Base-by-base conservation (phyloP, 1,140 invertebrate genomes). In the Lasioglossum albipes region DNA sequence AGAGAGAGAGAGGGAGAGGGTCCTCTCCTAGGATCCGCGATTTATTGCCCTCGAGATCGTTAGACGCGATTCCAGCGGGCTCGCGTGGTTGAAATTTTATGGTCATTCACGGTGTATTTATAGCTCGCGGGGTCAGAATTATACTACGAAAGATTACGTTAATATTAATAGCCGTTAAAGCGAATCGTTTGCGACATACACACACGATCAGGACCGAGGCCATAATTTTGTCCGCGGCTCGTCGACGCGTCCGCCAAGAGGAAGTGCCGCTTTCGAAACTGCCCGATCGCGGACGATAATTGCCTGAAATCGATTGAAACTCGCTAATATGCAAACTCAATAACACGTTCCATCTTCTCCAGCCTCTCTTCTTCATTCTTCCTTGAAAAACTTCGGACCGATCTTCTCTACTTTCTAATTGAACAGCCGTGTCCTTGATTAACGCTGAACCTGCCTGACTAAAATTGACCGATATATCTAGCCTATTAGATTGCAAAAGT, bases 111-210 rank as follows among this genome's bases (percentile, higher is more conserved):
- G 49, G 70, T 27, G 70, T 79, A 79, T 79, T 79, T 79, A 79
- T 79, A 74, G 77, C 77, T n/a, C 49, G 18, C 49, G 70, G 22
- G 49, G n/a, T n/a, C 70, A 74, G 62, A 73, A 79, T 79, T 74
- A 74, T 74, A 73, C 61, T 73, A 66, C 69, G 77, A 74, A 79
- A 79, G 77, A 79, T 74, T 74, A 74, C 70, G 77, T 74, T 79
- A 73, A 74, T 74, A 74, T 79, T 79, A 79, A 74, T 79, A 74
- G 77, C 61, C n/a, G 62, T 42, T 52, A 22, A 73, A 57, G 9
- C 70, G 49, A 57, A 79, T 72, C 61, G 76, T 9, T 52, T 13
- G 70, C 61, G 70, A 73, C 77, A 31, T 16, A 64, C 59, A 66
- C 70, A n/a, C n/a, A 52, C 59, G 13, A 57, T 73, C 70, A 22